Evolutionary conservation across 1,140 invertebrate species (phyloP).

Genomic region (Lasioglossum albipes): DNA sequence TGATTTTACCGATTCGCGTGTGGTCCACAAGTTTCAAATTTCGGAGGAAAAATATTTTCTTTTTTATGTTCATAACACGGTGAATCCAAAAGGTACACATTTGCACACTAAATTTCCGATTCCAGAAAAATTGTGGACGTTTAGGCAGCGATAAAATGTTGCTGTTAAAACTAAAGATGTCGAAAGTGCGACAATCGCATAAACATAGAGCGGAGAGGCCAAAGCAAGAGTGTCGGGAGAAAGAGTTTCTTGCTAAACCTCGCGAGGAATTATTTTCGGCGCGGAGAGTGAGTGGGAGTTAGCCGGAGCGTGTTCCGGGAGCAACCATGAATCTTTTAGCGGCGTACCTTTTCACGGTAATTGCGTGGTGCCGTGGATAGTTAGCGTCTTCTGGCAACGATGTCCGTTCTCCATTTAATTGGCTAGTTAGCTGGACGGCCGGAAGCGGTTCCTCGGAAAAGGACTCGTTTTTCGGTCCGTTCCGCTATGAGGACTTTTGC

Average conservation of each 20-base stretch:
- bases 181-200: no score
- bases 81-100: no score
- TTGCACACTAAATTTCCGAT: no score
- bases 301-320: slow-evolving; percentile 22
- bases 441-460: slow-evolving; percentile 44
- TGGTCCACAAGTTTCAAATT: no score
- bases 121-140: no score
- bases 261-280: slow-evolving; percentile 54
- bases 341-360: slow-evolving; percentile 58
- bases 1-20: no score
- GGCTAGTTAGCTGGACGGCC: slow-evolving; percentile 53
- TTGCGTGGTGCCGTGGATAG: slow-evolving; percentile 59
- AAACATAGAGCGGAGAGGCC: no score
- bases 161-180: no score
- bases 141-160: no score
- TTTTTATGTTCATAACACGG: no score
- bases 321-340: slow-evolving; percentile 68
- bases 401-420: slow-evolving; percentile 55
- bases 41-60: no score
- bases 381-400: slow-evolving; percentile 58
- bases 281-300: slow-evolving; percentile 3
- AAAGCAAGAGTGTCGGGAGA: neutral
- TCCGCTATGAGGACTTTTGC: no score
- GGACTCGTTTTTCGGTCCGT: neutral
- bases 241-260: neutral